Base-by-base conservation (phyloP, 2,888 invertebrate species). In the Tanypteryx hageni region DNA sequence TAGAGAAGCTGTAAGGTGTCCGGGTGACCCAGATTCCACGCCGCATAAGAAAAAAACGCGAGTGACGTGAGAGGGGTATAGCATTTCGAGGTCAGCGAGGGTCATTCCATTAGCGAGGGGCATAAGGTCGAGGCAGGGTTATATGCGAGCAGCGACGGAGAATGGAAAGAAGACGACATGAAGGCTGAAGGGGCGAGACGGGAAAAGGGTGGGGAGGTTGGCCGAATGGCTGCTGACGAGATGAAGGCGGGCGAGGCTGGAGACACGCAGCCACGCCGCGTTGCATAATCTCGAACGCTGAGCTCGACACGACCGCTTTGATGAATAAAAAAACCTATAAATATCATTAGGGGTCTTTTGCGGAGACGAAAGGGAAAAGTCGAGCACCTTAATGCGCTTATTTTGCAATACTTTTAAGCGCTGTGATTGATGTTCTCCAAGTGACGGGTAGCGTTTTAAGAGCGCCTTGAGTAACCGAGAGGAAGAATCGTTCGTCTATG, bases 31-130 rank as follows among this genome's bases (percentile, higher is more conserved):
- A 83, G 10, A 83, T 83, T 56, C 56, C 82, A 3, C 7, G 57
- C 18, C 27, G 44, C 82, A 82, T 82, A 82, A 82, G 56, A 4
- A 16, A 13, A 16, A 16, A 82, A 82, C 44, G 82, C 44, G 82
- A 82, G 14, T 18, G 83, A n/a, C 56, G 83, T 2, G 83, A 3
- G 83, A 13, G 11, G 14, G 56, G 56, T 11, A 27, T 10, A 16
- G 57, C 57, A 83, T 83, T 83, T 16, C 83, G 44, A 44, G 83
- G 83, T 83, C 83, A 83, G 56, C 83, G 14, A 57, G 83, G 83
- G 83, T 83, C 83, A 83, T 57, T 83, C 83, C 83, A 83, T 83
- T 83, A 83, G 83, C 83, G 57, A 10, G 57, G 83, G 83, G 56
- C 83, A 18, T 57, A 18, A 10, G 83, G 83, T 83, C 83, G 83